Base-by-base conservation (phyloP, 1,140 invertebrate genomes). In the Panagrolaimus sp. region DNA sequence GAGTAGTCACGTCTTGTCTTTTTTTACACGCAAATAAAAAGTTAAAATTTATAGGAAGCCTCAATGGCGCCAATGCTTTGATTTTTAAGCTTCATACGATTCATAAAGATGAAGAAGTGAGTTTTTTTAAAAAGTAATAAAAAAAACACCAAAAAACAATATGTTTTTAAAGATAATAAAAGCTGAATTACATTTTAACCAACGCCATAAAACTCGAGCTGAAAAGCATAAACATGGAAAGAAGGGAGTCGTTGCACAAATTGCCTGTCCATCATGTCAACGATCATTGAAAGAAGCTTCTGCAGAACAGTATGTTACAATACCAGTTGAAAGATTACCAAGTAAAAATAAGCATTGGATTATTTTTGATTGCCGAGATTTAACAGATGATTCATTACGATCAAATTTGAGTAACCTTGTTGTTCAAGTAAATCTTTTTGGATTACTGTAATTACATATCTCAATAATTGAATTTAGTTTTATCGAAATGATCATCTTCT, bases 121-220 rank as follows among this genome's bases (percentile, higher is more conserved):
- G 52, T 58, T 58, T 58, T 21, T 28, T 21, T 21, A 58, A 28
- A 26, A 12, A 21, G 48, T 21, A 21, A 21, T 52, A 52, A 26
- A 28, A 24, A 21, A 58, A 28, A 21, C 15, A 58, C 48, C 21
- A 58, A 5, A 26, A 26, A 12, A 58, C 52, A 58, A 21, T 28
- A 12, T 52, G 14, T 58, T 26, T 26, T 58, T 58, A 58, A 21
- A 58, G 52, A 21, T 58, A 28, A 12, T 58, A 28, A 58, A 58
- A 58, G 52, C 52, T 12, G 52, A 58, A 58, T 58, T 58, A 28
- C 52, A 58, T 58, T 58, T 58, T 38, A 38, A 38, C 17, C 52
- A 58, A 58, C 52, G 52, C 15, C 52, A 58, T 28, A 58, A 58
- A 58, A 58, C 32, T 38, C 32, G 28, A 58, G 52, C 28, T 12